Base-by-base conservation (phyloP, 2,113 vertebrate species). In the Halcyon senegalensis region DNA sequence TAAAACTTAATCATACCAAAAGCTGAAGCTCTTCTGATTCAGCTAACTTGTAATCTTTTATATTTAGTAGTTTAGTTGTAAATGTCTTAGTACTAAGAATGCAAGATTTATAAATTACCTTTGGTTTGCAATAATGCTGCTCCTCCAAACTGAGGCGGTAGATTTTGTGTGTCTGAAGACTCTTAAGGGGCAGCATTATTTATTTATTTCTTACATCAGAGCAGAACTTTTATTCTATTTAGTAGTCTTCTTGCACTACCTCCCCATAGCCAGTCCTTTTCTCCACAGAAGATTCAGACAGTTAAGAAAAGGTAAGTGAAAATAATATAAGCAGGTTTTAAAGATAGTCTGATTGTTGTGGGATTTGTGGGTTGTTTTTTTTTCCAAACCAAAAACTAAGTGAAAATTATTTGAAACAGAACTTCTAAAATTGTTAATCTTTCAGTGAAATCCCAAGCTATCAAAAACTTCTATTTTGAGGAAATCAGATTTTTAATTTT, bases 1-100 rank as follows among this genome's bases (percentile, higher is more conserved):
- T 98, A 98, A 98, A 98, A 98, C 97, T 97, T 98, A 98, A 98
- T 98, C 98, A 98, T 98, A 98, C 96, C 97, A 98, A 98, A 98
- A 98, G 96, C 97, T 91, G 93, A 93, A 94, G 96, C 98, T 98
- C 97, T 98, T 98, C 97, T 98, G 96, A 98, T 98, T 98, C 98
- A 98, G 97, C 86, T 59, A 97, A 98, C 97, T 97, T 97, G 88
- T 96, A 98, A 97, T 98, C 95, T 97, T 94, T 97, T 98, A 94
- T 95, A 97, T 97, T 98, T 98, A 97, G 97, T 96, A 96, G 95
- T 98, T 98, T 98, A 94, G 94, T 97, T 98, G 92, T 97, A 98
- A 97, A 97, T 97, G 96, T 93, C 94, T 95, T 94, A 67, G 74
- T 60, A 21, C 56, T 20, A 78, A 94, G 89, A 91, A 80, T 81